Base-by-base conservation (phyloP, 2,888 invertebrate species). In the Sesia apiformis region DNA sequence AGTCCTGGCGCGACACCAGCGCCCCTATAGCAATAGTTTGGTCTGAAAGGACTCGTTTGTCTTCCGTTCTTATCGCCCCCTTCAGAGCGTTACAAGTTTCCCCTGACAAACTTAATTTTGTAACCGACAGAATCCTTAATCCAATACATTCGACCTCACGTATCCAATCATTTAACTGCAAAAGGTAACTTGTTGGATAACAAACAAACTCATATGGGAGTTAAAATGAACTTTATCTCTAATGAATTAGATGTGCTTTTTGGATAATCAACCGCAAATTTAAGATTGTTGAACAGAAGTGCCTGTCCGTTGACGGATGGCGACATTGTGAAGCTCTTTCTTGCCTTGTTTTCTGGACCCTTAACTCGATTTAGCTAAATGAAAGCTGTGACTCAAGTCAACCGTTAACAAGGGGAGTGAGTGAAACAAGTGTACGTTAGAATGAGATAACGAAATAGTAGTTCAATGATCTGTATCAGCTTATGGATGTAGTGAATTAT, bases 351-450 rank as follows among this genome's bases (percentile, higher is more conserved):
- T 76, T 75, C 77, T 74, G 70, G 72, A 75, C 75, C 78, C 76
- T 70, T 79, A 79, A 81, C 76, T 81, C 76, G 78, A 80, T 81
- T 77, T 78, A 71, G 74, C 72, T 75, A 76, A 82, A 80, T 78
- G 74, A 77, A 76, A 70, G 70, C 72, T 64, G 67, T 67, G 74
- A 69, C 63, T 76, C 66, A 72, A 71, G 74, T 50, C 50, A 50
- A 50, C 5, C 38, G 50, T 50, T 50, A 50, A 38, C 39, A 23
- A 5, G 38, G 39, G 46, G 46, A 46, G 46, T 4, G 46, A 46
- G 46, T 8, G 46, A 46, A 23, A 46, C 5, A 23, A 23, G 1
- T 8, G 23, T 46, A 46, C n/a, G 46, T 46, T 8, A 46, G 46
- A 46, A 23, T 6, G 41, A 41, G 41, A 46, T 0, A 46, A 23